Base-by-base conservation (phyloP, 2,113 vertebrate species). In the Mobula birostris region DNA sequence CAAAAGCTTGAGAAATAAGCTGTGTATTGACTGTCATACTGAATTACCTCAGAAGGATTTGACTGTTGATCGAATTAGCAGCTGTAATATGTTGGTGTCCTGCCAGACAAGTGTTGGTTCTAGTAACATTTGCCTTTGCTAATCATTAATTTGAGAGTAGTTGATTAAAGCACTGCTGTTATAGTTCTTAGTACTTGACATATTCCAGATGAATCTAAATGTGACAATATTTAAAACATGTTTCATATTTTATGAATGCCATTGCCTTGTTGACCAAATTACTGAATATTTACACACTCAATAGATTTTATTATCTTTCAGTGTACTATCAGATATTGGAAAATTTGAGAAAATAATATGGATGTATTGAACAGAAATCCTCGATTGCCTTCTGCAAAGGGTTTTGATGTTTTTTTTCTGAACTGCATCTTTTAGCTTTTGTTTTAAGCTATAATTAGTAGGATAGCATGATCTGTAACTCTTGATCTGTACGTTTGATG, bases 111-210 rank as follows among this genome's bases (percentile, higher is more conserved):
- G 3, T 93, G 91, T 40, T 93, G 32, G 76, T 72, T 93, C 36
- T 74, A 48, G 91, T 93, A 93, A 56, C 68, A 93, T 74, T 93
- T 93, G 91, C 91, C 36, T 70, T 93, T 29, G 70, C 91, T 74
- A 93, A 93, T 93, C 91, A 70, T 93, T 93, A 93, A 72, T 74
- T 93, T 93, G 91, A 74, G 68, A 93, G 70, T 74, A 93, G 68
- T 40, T 74, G 36, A 93, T 74, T 93, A 93, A 74, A 74, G 91
- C 70, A 32, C 90, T 93, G 91, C 91, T 93, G 70, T 93, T 93
- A 56, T 93, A 70, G 66, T 93, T 93, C 91, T 93, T 70, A 72
- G 68, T 74, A 93, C 70, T 72, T 93, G 36, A 40, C 36, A 76
- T 74, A 27, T 93, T 93, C 32, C 21, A 74, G 68, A 74, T 93